These are phyloP conservation scores for Epizoanthus scotinus DNA, from an alignment of 92 coral and sea anemone species.

Conservation along the genomic window DNA sequence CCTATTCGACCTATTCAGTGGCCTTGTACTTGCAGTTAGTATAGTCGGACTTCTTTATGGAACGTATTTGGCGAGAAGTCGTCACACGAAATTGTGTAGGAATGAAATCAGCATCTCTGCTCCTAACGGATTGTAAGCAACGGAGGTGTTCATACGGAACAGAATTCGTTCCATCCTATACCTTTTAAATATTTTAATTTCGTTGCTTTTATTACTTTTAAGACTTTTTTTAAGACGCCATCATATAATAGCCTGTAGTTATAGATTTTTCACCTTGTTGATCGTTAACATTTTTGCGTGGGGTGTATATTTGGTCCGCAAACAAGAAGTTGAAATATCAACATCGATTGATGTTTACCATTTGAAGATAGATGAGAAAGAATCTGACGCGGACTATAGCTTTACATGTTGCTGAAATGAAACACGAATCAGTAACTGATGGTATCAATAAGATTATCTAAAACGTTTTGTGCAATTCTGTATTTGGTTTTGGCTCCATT, in stretches of 20 bases:
- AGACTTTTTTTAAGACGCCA: neutral
- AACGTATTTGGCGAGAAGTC: too few species aligned
- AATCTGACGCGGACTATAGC: too few species aligned
- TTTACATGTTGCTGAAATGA: too few species aligned
- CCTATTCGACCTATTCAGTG: constrained; percentile 11
- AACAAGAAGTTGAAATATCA: neutral
- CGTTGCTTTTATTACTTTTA: neutral
- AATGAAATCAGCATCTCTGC: neutral
- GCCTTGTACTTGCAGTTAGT: neutral
- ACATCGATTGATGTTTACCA: too few species aligned
- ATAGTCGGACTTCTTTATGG: neutral
- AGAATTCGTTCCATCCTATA: neutral
- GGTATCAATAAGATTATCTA: too few species aligned
- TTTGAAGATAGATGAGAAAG: too few species aligned
- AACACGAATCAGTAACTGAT: too few species aligned
- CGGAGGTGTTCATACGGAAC: neutral
- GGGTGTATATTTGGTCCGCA: neutral
- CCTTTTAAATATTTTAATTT: neutral
- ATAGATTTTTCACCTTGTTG: neutral
- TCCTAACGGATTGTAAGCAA: neutral
- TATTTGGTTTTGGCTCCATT: too few species aligned
- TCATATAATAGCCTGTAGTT: constrained; percentile 16
- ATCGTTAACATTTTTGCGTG: neutral
- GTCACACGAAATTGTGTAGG: neutral
- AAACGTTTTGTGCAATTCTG: too few species aligned